Evolutionary conservation across 2,797 vertebrate species (phyloP), one percentile per base, ranked within the genome.

Genomic region (Peromyscus attwateri): DNA sequence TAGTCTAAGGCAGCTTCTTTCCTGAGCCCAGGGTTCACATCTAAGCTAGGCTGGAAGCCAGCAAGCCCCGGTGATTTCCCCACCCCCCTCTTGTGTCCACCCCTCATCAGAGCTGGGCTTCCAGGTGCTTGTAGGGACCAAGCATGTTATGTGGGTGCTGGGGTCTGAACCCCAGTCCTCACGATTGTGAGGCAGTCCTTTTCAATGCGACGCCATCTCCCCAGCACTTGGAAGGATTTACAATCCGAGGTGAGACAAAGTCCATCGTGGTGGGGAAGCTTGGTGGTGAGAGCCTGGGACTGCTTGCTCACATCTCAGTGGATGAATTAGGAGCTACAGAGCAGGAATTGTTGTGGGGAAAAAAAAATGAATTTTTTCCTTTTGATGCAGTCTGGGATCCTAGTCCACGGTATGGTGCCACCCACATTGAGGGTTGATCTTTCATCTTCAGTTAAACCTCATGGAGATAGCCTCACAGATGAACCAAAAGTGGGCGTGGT

Each of bases 351-450:
- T 17, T 57, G 49, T 52, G 49, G 49, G 49, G 12, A 13, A 52
- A 52, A 52, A 52, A 52, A 52, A 52, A 2, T 13, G 49, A 52
- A 13, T 13, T 13, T 19, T 31, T 29, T 66, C 31, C 21, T 29
- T 73, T 40, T 9, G 31, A 71, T 57, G 25, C 1, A 40, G n/a
- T 17, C 4, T 55, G 46, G 46, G 46, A 87, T 37, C 34, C 66
- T 16, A n/a, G 3, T 1, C 46, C 46, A 37, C 12, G 0, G 25
- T 19, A 19, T 4, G n/a, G 52, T 19, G 10, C 16, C 13, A 8
- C n/a, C 37, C 23, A 43, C 49, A 73, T 13, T 13, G n/a, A 60
- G 70, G 27, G 13, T 1, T 40, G n/a, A 25, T 60, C n/a, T 71
- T 57, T 31, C 70, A 16, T 73, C 52, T 73, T 73, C n/a, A 17